Conservation (phyloP, 2,113 vertebrate species). For the Ammodytes dubius region DNA sequence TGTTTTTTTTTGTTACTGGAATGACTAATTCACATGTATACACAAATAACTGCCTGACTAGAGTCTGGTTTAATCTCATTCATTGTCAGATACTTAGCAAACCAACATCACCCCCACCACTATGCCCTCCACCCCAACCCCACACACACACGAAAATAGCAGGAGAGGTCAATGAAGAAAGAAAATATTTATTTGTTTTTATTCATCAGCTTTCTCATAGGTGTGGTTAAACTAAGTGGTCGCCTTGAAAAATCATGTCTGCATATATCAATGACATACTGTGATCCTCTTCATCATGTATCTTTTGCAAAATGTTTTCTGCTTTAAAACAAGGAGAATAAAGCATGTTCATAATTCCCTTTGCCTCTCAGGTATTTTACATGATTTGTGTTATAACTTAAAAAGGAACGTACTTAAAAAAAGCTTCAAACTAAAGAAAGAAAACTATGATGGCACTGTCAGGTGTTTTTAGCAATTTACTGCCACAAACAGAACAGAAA, state of each 20-base stretch:
- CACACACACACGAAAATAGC: background rate
- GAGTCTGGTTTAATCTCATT: background rate
- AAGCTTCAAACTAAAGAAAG: slow-evolving; percentile 36
- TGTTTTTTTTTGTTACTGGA: background rate
- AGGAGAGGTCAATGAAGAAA: slow-evolving; percentile 62
- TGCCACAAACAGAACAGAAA: slow-evolving; percentile 31
- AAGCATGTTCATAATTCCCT: slow-evolving; percentile 30
- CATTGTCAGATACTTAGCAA: background rate
- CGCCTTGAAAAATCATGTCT: slow-evolving; percentile 57
- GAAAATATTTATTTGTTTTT: slow-evolving; percentile 80
- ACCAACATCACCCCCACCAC: background rate
- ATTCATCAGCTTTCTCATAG: slow-evolving; percentile 73
- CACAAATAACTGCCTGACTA: background rate
- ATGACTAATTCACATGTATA: background rate
- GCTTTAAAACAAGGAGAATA: slow-evolving; percentile 53
- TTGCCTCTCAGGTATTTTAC: slow-evolving; percentile 34
- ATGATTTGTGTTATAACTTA: slow-evolving; percentile 37
- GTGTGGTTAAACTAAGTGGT: slow-evolving; percentile 37
- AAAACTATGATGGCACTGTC: slow-evolving; percentile 18
- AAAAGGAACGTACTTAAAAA: slow-evolving; percentile 33
- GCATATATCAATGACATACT: slow-evolving; percentile 61
- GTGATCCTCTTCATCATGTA: slow-evolving; percentile 71
- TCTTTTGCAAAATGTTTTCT: slow-evolving; percentile 45
- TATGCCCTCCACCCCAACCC: background rate
- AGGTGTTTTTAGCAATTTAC: slow-evolving; percentile 23